Percentiles rank a stretch among this genome's conserved stretches.
These are phyloP conservation scores for Guaruba guarouba DNA, from an alignment of 2,113 vertebrate species.

Conservation along the genomic window DNA sequence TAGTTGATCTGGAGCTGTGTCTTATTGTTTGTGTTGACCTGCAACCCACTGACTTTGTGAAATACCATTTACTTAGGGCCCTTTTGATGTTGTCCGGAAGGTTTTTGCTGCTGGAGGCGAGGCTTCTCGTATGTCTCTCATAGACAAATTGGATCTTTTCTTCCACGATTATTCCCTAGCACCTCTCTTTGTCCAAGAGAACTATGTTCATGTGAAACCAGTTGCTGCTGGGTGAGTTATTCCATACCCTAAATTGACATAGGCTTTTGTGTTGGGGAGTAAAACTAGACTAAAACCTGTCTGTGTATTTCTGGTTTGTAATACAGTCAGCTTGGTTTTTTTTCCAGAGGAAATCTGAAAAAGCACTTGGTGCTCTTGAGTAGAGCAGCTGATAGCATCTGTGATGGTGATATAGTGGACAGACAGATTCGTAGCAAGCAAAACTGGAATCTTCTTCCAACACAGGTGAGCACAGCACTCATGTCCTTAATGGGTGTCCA, in stretches of 20 bases:
- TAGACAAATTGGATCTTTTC: constrained; percentile 95
- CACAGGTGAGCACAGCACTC: constrained; percentile 78
- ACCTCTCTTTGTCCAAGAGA: constrained; percentile 98
- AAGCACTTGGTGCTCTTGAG: constrained; percentile 92
- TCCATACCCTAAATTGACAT: not conserved
- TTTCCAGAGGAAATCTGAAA: constrained; percentile 83
- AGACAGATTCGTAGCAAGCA: constrained; percentile 87
- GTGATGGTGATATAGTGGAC: constrained; percentile 94
- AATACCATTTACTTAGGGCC: constrained; percentile 76
- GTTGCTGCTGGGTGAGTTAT: constrained; percentile 86
- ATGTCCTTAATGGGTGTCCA: not conserved
- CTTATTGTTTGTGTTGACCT: not conserved
- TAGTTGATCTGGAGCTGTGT: not conserved
- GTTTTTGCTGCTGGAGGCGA: constrained; percentile 89
- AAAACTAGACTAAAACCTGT: not conserved
- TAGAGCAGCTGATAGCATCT: constrained; percentile 93
- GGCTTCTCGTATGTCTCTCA: constrained; percentile 84
- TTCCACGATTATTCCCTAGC: constrained; percentile 96
- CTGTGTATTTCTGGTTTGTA: not conserved
- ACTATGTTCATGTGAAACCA: constrained; percentile 90
- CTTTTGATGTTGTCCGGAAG: constrained; percentile 94
- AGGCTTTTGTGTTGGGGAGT: too few relatives aligned
- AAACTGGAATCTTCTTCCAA: constrained; percentile 92
- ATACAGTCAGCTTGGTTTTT: not conserved
- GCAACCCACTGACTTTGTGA: not conserved